These are phyloP conservation scores for Hybognathus amarus DNA, from an alignment of 2,797 vertebrate genomes.

Conservation along the genomic window DNA sequence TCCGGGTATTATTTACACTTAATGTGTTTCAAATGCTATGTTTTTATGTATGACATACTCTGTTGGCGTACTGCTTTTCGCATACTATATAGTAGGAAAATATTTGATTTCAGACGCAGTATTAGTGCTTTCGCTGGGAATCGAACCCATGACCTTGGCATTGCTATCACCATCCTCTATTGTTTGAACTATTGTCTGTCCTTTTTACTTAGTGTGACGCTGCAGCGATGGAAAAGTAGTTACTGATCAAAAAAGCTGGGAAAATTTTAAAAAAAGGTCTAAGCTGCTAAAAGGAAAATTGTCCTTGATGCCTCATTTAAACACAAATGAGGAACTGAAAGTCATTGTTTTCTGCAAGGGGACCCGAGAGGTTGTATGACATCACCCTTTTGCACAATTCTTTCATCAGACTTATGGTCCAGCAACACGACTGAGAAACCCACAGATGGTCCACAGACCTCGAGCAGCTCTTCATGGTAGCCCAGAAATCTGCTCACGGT, in stretches of 20 bases:
- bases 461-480: slow-evolving; percentile 64
- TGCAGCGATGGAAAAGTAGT: background rate
- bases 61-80: background rate
- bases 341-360: slow-evolving; percentile 47
- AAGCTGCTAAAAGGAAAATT: background rate
- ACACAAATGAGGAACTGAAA: slow-evolving; percentile 54
- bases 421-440: slow-evolving; percentile 65
- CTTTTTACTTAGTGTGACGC: background rate
- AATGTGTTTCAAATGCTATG: background rate
- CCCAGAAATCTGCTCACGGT: slow-evolving; percentile 52
- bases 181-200: background rate
- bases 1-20: too few relatives aligned
- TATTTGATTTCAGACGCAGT: background rate
- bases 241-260: background rate
- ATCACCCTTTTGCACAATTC: slow-evolving; percentile 68
- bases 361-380: slow-evolving; percentile 67
- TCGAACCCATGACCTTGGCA: background rate
- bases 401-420: slow-evolving; percentile 66
- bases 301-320: slow-evolving; percentile 20
- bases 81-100: background rate
- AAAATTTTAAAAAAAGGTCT: background rate
- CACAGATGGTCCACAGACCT: slow-evolving; percentile 71
- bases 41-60: background rate
- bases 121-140: background rate
- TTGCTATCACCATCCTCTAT: background rate